Percentiles rank a stretch among this genome's conserved stretches.
Conservation (phyloP, 2,888 invertebrate genomes). For the Thera obeliscata region DNA sequence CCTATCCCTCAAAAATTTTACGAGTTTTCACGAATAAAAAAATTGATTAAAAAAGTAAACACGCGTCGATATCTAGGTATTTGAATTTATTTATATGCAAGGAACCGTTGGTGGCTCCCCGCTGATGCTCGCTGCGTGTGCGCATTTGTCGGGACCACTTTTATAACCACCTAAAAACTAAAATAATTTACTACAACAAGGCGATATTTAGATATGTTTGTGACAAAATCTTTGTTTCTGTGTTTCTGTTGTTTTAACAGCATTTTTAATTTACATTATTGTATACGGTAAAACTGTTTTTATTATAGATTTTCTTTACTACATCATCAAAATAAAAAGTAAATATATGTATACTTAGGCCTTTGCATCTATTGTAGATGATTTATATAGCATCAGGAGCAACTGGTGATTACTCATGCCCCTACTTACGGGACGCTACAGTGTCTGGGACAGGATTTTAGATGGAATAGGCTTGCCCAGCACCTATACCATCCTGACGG, state of each 20-base stretch:
- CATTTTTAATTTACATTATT: neutral
- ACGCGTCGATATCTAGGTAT: slow-evolving; percentile 57
- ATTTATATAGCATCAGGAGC: no score
- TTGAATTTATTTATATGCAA: slow-evolving; percentile 70
- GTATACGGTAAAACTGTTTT: neutral
- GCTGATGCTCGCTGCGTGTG: slow-evolving; percentile 62
- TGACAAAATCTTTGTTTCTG: slow-evolving; percentile 29
- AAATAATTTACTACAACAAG: slow-evolving; percentile 69
- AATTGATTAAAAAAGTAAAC: slow-evolving; percentile 24
- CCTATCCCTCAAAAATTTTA: neutral
- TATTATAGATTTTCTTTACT: no score
- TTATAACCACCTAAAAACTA: slow-evolving; percentile 71
- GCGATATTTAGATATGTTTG: slow-evolving; percentile 45
- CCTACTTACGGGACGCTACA: no score
- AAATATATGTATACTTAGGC: no score
- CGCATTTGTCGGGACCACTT: slow-evolving; percentile 66
- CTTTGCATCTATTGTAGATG: no score
- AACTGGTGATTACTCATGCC: no score
- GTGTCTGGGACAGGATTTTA: no score
- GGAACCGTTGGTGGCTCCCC: slow-evolving; percentile 62
- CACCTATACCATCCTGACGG: no score
- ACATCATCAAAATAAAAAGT: no score
- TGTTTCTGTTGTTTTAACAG: slow-evolving; percentile 10
- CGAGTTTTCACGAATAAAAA: slow-evolving; percentile 8
- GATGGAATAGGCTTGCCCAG: no score